phyloP scores from a whole-genome alignment of 2,113 vertebrate species.

The human (Homo sapiens) region DNA sequence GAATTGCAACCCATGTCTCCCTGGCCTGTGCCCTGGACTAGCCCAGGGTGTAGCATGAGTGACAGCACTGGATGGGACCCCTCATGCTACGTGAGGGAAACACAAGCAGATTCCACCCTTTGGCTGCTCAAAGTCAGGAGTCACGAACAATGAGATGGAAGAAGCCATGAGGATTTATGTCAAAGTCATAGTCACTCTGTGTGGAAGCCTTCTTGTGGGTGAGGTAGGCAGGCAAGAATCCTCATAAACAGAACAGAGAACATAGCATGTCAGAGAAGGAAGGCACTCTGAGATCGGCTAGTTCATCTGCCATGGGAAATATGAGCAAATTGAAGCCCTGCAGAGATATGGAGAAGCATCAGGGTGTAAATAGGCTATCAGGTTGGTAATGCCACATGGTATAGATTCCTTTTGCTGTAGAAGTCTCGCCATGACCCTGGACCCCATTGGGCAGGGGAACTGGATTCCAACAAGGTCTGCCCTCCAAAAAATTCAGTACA shows the following conservation, averaged over 20 bases:
- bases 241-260: neutral
- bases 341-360: neutral
- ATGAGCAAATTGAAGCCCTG: neutral
- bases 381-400: fast-evolving
- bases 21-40: neutral
- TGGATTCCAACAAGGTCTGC: neutral
- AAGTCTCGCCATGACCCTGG: neutral
- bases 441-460: fast-evolving
- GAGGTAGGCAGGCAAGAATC: neutral
- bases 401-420: neutral
- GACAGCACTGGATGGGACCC: neutral
- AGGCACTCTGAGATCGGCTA: neutral
- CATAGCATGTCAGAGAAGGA: neutral
- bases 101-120: neutral
- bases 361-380: fast-evolving
- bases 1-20: neutral
- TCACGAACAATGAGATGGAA: neutral
- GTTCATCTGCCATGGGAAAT: fast-evolving
- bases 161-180: neutral
- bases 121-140: neutral
- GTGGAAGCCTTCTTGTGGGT: too few species aligned
- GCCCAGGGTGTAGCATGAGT: neutral
- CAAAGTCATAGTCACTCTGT: neutral
- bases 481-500: neutral
- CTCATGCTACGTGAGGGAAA: too few species aligned